Evolutionary conservation across 2,888 invertebrate species (phyloP).

Genomic region (Oscheius sp.): DNA sequence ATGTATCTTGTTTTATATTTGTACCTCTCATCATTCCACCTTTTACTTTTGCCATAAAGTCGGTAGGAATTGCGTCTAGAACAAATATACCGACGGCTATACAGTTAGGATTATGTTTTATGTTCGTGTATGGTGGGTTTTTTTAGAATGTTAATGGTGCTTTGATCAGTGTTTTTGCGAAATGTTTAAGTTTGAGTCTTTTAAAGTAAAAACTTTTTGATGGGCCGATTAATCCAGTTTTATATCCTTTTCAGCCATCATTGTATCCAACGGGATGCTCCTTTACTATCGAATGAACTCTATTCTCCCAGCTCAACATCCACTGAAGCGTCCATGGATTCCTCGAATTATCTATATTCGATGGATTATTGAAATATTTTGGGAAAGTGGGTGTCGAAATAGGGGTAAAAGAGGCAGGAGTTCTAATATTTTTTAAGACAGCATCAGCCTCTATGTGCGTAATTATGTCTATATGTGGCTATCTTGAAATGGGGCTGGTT

Average conservation of each 20-base stretch:
- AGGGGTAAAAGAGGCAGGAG: no score
- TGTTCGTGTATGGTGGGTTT: not conserved
- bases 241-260: slow-evolving; percentile 7
- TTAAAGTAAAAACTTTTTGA: no score
- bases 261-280: not conserved
- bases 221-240: no score
- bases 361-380: no score
- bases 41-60: not conserved
- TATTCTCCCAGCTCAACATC: not conserved
- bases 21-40: not conserved
- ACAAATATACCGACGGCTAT: not conserved
- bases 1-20: not conserved
- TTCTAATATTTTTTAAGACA: no score
- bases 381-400: no score
- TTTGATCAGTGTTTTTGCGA: no score
- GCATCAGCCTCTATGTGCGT: no score
- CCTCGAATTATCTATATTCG: not conserved
- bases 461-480: no score
- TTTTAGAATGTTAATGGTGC: no score
- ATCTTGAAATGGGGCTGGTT: no score
- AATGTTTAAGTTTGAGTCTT: no score
- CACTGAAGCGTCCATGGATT: not conserved
- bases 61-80: not conserved
- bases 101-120: not conserved
- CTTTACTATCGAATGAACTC: slow-evolving; percentile 6